Percentiles rank a stretch among this genome's conserved stretches.
These are phyloP conservation scores for Cassiopea xamachana DNA, from an alignment of 30 jellyfish, hydroid and myxozoan species.

Conservation along the genomic window DNA sequence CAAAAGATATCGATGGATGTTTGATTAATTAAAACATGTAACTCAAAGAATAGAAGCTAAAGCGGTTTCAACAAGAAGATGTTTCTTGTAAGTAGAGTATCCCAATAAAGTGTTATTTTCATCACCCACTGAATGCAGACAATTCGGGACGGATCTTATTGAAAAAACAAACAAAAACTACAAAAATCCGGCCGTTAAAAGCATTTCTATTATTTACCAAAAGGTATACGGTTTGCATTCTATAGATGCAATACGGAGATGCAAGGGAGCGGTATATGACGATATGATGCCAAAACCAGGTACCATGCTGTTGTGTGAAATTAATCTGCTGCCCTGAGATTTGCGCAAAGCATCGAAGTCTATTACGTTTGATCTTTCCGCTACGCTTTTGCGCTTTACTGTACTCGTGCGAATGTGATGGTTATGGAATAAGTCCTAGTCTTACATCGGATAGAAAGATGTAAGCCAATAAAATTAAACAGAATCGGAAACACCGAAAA, in stretches of 20 bases:
- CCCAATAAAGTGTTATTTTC: too few species aligned
- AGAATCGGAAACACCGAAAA: constrained; percentile 73
- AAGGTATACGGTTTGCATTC: neutral
- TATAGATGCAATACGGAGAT: neutral
- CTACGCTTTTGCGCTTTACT: constrained; percentile 72
- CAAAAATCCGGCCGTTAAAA: neutral
- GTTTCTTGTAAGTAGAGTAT: too few species aligned
- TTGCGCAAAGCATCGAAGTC: constrained; percentile 10
- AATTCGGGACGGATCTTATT: too few species aligned
- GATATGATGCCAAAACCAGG: constrained; percentile 23
- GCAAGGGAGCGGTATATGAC: constrained; percentile 32
- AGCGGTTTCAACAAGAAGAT: too few species aligned
- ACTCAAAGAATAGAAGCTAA: too few species aligned
- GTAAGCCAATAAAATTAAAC: constrained; percentile 67
- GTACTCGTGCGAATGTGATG: constrained; percentile 59
- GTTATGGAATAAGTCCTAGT: constrained; percentile 24
- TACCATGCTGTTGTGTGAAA: constrained; percentile 76
- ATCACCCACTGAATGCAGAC: too few species aligned
- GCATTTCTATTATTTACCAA: neutral
- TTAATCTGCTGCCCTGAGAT: constrained; percentile 37
- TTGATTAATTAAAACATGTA: too few species aligned
- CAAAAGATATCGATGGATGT: too few species aligned
- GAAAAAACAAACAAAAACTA: too few species aligned
- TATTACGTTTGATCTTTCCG: constrained; percentile 74
- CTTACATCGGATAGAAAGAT: constrained; percentile 43